phyloP scores from a whole-genome alignment of 2,888 invertebrate genomes.

The Odiellus spinosus region DNA sequence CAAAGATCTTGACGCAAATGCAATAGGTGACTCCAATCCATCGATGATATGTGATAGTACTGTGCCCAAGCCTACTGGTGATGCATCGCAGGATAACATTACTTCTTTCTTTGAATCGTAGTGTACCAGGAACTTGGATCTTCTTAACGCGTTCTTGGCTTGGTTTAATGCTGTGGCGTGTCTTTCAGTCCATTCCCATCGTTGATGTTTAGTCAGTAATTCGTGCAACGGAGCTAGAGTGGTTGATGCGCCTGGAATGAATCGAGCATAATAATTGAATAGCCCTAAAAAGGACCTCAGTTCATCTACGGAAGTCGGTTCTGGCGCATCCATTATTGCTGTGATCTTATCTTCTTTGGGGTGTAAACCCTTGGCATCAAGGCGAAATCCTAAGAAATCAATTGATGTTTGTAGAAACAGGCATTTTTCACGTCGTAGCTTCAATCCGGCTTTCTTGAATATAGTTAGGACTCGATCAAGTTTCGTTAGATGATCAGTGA shows the following conservation, averaged over 20 bases:
- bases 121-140: background rate
- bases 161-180: background rate
- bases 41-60: background rate
- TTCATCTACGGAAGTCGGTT: background rate
- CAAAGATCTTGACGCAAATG: background rate
- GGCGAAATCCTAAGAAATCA: too few species aligned
- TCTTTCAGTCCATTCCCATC: background rate
- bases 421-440: too few species aligned
- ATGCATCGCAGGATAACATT: background rate
- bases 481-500: too few species aligned
- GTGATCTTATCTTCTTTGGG: background rate
- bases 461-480: background rate
- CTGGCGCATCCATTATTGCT: background rate
- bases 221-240: background rate
- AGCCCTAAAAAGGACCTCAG: background rate
- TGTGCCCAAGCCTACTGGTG: background rate
- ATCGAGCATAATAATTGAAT: background rate
- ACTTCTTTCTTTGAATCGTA: background rate
- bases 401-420: too few species aligned
- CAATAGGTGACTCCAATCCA: background rate
- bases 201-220: background rate
- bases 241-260: background rate
- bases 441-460: background rate
- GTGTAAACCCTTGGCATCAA: background rate
- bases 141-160: background rate